These are phyloP conservation scores for Sicus ferrugineus DNA, from an alignment of 2,888 invertebrate species.

Conservation along the genomic window DNA sequence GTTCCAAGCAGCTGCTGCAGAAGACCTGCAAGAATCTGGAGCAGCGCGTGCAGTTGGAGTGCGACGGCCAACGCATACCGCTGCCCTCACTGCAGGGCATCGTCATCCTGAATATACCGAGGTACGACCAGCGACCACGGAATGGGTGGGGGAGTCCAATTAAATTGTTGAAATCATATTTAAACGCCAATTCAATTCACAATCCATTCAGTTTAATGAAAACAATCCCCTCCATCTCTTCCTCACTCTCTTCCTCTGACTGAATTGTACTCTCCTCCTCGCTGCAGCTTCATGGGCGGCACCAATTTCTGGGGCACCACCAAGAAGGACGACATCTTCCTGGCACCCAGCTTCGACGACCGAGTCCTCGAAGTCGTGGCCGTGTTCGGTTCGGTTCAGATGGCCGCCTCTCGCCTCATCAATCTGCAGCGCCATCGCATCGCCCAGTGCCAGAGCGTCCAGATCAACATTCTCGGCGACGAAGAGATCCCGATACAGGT, in stretches of 20 bases:
- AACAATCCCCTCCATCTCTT: not conserved
- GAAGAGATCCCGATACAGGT: slow-evolving; percentile 95
- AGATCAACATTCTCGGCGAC: slow-evolving; percentile 92
- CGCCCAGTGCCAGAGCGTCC: slow-evolving; percentile 94
- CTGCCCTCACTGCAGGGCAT: slow-evolving; percentile 95
- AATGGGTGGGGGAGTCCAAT: too few species aligned
- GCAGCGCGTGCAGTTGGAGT: slow-evolving; percentile 92
- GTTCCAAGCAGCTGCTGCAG: slow-evolving; percentile 81
- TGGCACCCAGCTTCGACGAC: slow-evolving; percentile 95
- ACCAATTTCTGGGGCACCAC: slow-evolving; percentile 98
- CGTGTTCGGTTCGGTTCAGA: slow-evolving; percentile 96
- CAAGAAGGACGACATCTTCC: slow-evolving; percentile 89
- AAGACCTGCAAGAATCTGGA: slow-evolving; percentile 96
- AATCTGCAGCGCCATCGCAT: slow-evolving; percentile 97
- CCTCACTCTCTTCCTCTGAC: not conserved
- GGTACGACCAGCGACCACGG: too few species aligned
- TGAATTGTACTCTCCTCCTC: not conserved
- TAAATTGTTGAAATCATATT: too few species aligned
- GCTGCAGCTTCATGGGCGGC: slow-evolving; percentile 94
- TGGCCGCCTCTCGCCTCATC: slow-evolving; percentile 94
- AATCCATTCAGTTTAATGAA: not conserved
- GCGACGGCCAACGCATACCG: slow-evolving; percentile 95
- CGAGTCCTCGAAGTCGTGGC: slow-evolving; percentile 96
- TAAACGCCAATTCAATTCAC: too few species aligned
- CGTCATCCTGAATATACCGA: slow-evolving; percentile 94